Evolutionary conservation across 2,113 vertebrate genomes (phyloP).

Genomic region (Psittacara wagleri): DNA sequence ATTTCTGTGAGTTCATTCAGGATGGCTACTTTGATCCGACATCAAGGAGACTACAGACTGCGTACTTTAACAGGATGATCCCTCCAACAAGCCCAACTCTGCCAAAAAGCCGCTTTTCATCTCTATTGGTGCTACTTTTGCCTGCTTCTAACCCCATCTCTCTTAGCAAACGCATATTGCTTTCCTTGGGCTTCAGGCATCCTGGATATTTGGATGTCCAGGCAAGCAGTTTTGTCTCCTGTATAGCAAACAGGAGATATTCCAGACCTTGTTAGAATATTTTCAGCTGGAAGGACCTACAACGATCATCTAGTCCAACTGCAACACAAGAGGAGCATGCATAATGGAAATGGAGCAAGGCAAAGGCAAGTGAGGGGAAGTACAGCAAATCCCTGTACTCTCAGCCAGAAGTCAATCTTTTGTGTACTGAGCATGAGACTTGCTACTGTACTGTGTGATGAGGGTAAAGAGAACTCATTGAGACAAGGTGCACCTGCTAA

Average conservation of each 20-base stretch:
- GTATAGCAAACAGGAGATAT: not conserved
- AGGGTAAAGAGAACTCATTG: conserved; percentile 21
- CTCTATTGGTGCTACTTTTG: not conserved
- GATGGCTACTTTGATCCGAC: not conserved
- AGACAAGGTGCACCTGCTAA: conserved; percentile 55
- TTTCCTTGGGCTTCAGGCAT: not conserved
- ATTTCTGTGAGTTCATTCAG: not conserved
- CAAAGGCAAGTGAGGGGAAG: conserved; percentile 2
- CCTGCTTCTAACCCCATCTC: not conserved
- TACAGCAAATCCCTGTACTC: conserved; percentile 14
- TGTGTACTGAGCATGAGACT: not conserved
- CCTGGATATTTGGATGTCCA: not conserved
- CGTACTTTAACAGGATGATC: not conserved
- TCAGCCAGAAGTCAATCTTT: not conserved
- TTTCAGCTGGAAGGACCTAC: not conserved
- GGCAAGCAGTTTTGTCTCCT: not conserved
- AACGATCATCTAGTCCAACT: not conserved
- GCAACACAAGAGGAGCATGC: not conserved
- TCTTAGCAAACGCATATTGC: not conserved
- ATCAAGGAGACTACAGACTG: not conserved
- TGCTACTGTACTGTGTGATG: not conserved
- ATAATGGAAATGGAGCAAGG: not conserved
- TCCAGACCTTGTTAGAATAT: not conserved
- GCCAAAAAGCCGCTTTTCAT: not conserved
- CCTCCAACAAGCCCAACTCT: not conserved